Percentiles rank a stretch among this genome's conserved stretches.
These are phyloP conservation scores for Autographa pulchrina DNA, from an alignment of 2,888 invertebrate genomes.

Conservation along the genomic window DNA sequence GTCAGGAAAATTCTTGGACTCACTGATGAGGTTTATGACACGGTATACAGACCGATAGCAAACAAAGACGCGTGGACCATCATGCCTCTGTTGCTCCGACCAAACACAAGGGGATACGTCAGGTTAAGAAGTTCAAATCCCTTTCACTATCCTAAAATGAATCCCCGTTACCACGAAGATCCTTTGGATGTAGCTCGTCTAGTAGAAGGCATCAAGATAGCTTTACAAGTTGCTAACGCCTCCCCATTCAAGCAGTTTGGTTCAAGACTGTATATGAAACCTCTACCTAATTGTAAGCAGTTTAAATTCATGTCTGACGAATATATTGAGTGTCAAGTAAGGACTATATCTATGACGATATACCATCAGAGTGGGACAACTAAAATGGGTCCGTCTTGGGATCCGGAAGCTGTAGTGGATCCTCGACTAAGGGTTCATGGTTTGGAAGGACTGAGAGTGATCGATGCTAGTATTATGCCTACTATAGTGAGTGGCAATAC, in stretches of 20 bases:
- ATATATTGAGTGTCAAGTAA: constrained; percentile 96
- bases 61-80: constrained; percentile 95
- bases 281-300: constrained; percentile 94
- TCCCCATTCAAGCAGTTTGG: constrained; percentile 95
- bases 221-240: constrained; percentile 92
- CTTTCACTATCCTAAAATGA: constrained; percentile 95
- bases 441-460: constrained; percentile 93
- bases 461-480: constrained; percentile 97
- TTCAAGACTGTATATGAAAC: constrained; percentile 92
- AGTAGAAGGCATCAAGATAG: constrained; percentile 95
- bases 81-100: constrained; percentile 95
- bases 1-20: constrained; percentile 94
- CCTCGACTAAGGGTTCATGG: constrained; percentile 94
- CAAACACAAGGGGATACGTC: constrained; percentile 94
- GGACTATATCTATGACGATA: constrained; percentile 96
- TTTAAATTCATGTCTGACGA: constrained; percentile 93
- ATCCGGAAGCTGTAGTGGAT: constrained; percentile 95
- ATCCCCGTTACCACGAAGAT: constrained; percentile 97
- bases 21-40: constrained; percentile 94
- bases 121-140: constrained; percentile 94
- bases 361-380: constrained; percentile 97
- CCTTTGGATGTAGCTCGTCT: constrained; percentile 93
- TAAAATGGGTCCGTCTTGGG: constrained; percentile 96
- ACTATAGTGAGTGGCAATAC: constrained; percentile 96
- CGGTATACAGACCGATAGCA: constrained; percentile 94